These are phyloP conservation scores for Muscicapa adusta DNA, from an alignment of 2,113 vertebrate species.

Conservation along the genomic window DNA sequence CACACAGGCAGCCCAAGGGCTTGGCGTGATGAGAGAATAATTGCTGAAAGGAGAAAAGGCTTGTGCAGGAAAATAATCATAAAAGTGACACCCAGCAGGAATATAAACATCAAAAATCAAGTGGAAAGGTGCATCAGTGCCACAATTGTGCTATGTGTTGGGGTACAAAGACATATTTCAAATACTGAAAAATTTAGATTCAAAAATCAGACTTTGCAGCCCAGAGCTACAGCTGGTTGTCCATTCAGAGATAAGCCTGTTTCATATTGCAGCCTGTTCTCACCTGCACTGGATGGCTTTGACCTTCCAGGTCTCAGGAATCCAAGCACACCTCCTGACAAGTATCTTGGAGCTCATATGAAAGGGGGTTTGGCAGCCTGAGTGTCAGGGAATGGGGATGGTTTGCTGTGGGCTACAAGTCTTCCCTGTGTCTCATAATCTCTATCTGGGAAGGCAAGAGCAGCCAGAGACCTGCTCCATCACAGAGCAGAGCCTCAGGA, in stretches of 20 bases:
- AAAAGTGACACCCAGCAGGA: neutral
- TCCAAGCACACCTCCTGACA: neutral
- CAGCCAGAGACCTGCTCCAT: neutral
- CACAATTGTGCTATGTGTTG: neutral
- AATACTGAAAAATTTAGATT: neutral
- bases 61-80: neutral
- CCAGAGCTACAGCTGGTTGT: neutral
- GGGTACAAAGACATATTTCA: neutral
- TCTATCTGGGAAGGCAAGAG: neutral
- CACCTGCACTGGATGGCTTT: neutral
- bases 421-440: neutral
- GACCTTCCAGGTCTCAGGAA: neutral
- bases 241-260: neutral
- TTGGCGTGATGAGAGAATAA: accelerated
- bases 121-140: neutral
- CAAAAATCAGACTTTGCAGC: neutral
- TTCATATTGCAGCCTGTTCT: neutral
- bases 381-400: neutral
- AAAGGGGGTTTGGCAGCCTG: neutral
- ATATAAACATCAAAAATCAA: neutral
- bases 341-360: neutral
- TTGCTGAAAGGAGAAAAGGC: neutral
- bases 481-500: neutral
- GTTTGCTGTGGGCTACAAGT: neutral
- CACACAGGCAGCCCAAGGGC: neutral